phyloP scores from a whole-genome alignment of 53 echinoderm and acorn worm genomes.

The Actinopyga echinites region DNA sequence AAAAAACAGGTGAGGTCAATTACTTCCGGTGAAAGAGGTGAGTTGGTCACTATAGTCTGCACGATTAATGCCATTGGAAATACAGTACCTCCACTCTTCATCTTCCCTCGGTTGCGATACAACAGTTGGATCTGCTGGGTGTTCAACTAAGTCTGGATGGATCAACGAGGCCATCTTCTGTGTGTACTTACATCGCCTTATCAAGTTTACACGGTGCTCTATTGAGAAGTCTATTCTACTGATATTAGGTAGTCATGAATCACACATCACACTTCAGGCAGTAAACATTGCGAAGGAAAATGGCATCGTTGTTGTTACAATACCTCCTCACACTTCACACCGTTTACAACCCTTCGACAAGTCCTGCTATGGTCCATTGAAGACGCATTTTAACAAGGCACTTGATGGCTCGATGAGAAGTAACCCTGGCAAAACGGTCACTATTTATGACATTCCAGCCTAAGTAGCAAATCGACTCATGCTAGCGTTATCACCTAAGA shows the following conservation, averaged over 20 bases:
- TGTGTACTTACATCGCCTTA: constrained; percentile 53
- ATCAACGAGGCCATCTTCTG: constrained; percentile 51
- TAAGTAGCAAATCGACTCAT: neutral
- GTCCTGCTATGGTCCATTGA: constrained; percentile 10
- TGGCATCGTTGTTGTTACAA: constrained; percentile 19
- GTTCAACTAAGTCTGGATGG: constrained; percentile 58
- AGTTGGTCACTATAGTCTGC: constrained; percentile 42
- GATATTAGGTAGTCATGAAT: constrained; percentile 12
- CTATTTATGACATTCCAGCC: constrained; percentile 7
- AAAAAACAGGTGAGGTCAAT: constrained; percentile 12
- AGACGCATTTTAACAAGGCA: neutral
- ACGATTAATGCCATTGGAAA: constrained; percentile 41
- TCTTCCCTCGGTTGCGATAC: constrained; percentile 57
- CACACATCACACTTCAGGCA: constrained; percentile 12
- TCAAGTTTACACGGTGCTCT: constrained; percentile 26
- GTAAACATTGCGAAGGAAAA: constrained; percentile 28
- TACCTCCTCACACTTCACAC: constrained; percentile 20
- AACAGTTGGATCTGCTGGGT: constrained; percentile 41
- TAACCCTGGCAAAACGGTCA: constrained; percentile 24
- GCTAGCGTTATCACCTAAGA: neutral
- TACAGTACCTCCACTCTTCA: constrained; percentile 48
- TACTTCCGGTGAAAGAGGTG: constrained; percentile 60
- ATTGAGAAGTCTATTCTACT: constrained; percentile 22
- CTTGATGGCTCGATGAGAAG: constrained; percentile 15
- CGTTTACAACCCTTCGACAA: constrained; percentile 24